Evolutionary conservation across 2,888 invertebrate genomes (phyloP), one percentile per base, ranked within the genome.

Genomic region (Thera obeliscata): DNA sequence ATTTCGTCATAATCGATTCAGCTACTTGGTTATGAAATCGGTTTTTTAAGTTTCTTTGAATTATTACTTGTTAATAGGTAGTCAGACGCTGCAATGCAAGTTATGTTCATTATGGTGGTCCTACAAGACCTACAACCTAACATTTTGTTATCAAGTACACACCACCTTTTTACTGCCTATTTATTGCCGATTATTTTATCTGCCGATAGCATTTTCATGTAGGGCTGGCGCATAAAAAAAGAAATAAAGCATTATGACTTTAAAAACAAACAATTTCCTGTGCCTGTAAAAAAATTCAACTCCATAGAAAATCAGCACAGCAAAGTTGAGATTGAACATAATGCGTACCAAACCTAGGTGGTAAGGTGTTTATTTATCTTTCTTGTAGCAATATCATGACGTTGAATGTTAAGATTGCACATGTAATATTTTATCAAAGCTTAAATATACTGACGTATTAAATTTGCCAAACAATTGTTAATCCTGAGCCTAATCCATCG

Each of bases 401-500:
- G 2, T 9, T 22, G 7, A 50, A 52, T 6, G 60, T 52, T 52
- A 43, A 57, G 36, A 64, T 64, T 57, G 11, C 48, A 22, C 11
- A 48, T 56, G 55, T 62, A 36, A 59, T 57, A 38, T 66, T 49
- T 77, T 78, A 77, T 79, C 79, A 68, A 64, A 58, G 67, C 61
- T 72, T 71, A 71, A 73, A 75, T 81, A 79, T 81, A 82, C 82
- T 78, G 75, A 65, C 66, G 70, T 76, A 75, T 77, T 72, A 73
- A 69, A 72, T 77, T 71, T 64, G 65, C 70, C 81, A 80, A 81
- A 84, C 81, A 76, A 79, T 70, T 67, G 64, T 52, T 85, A 83
- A 87, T 81, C 81, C 75, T 43, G 65, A 56, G 59, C 67, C 61
- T 87, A 84, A 83, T 80, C 81, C 76, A 67, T 66, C 77, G 75